A percentile compares a stretch with the other conserved stretches of the same genome.
Evolutionary conservation across 2,797 vertebrate genomes (phyloP).

Genomic region (Sebastes kiyomatsui): DNA sequence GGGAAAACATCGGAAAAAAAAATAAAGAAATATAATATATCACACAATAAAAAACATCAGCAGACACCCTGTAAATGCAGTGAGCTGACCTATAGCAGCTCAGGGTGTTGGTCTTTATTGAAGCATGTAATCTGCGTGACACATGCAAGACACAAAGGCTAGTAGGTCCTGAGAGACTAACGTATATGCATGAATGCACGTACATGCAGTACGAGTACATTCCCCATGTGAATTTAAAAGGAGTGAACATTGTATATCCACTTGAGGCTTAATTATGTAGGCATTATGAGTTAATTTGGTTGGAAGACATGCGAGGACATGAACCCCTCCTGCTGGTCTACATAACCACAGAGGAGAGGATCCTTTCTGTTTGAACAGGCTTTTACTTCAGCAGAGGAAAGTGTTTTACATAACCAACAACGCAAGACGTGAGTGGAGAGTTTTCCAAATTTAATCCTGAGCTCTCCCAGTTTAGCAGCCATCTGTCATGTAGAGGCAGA

Average conservation of each 20-base stretch:
- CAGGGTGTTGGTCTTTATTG: background rate
- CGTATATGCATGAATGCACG: slow-evolving; percentile 10
- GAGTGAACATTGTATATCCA: background rate
- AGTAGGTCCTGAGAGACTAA: background rate
- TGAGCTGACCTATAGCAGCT: background rate
- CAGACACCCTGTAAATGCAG: background rate
- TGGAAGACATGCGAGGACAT: background rate
- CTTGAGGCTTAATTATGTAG: slow-evolving; percentile 3
- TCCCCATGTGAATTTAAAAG: background rate
- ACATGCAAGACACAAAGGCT: background rate
- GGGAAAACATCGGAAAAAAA: background rate
- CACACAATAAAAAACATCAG: background rate
- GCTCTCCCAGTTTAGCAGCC: slow-evolving; percentile 2
- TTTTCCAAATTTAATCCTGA: slow-evolving; percentile 6
- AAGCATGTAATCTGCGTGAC: slow-evolving; percentile 16
- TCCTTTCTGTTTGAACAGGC: background rate
- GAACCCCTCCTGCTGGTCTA: background rate
- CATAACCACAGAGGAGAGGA: background rate
- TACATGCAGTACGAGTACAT: background rate
- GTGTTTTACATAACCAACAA: slow-evolving; percentile 13
- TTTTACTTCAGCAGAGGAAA: background rate
- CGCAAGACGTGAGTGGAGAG: background rate
- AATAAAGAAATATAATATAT: background rate
- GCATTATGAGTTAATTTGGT: slow-evolving; percentile 6
- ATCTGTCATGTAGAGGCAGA: background rate